Base-by-base conservation (phyloP, 2,113 vertebrate genomes). In the Larimichthys crocea region DNA sequence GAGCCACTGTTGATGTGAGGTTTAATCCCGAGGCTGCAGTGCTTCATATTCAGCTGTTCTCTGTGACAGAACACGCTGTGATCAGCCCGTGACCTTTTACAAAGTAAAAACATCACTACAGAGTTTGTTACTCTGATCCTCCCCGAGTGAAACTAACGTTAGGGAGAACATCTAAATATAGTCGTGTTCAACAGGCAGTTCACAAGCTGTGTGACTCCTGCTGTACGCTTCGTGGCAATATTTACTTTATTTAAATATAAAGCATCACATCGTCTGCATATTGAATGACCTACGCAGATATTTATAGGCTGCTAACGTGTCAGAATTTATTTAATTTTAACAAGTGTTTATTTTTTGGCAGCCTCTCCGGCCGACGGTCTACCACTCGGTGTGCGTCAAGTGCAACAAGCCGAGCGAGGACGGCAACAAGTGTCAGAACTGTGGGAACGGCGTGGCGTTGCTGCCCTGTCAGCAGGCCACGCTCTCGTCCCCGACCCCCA, bases 371-470 rank as follows among this genome's bases (percentile, higher is more conserved):
- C 93, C 96, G 49, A 83, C 81, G n/a, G 91, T 95, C 84, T 96
- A 86, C 89, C 91, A 93, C 71, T 61, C 93, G 1, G 80, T 94
- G 86, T 99, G 97, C 63, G 84, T 92, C 67, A 95, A 95, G 82
- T 97, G 96, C 87, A 93, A 92, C 81, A 94, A 93, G 89, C 90
- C 93, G 19, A 96, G 94, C 74, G 95, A 97, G 84, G 96, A 95
- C 83, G 84, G 95, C 76, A 90, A 76, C 61, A 95, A 93, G 92
- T 98, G 97, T 90, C 94, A 93, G 73, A 93, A 82, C 93, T 98
- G 96, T 73, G 96, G 95, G 66, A 92, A 71, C 88, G 17, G 78
- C 64, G 90, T 95, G 67, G 24, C 86, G 24, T 92, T 90, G 86
- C 94, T 95, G n/a, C 29, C 93, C 85, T 92, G 72, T 84, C 94